Conservation (phyloP, 2,113 vertebrate species). For the Tylochromis polylepis region DNA sequence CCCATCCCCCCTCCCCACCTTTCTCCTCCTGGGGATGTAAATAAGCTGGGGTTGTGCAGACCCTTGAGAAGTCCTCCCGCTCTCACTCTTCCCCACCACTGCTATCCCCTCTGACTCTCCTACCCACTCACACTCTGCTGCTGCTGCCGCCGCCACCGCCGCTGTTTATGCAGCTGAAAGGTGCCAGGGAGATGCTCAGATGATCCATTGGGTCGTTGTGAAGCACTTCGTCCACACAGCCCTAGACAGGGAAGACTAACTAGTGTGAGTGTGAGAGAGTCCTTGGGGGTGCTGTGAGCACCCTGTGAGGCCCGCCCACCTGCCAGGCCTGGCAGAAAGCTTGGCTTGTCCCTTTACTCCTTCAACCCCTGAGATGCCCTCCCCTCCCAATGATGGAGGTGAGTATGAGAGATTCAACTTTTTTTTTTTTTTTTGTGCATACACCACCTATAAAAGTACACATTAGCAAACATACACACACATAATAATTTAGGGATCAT, state of each 20-base stretch:
- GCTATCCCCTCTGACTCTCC: not conserved
- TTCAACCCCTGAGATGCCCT: slow-evolving; percentile 84
- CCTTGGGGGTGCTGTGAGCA: slow-evolving; percentile 43
- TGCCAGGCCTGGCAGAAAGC: slow-evolving; percentile 58
- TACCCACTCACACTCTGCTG: slow-evolving; percentile 1
- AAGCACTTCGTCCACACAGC: slow-evolving; percentile 28
- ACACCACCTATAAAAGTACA: not conserved
- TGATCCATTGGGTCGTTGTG: slow-evolving; percentile 55
- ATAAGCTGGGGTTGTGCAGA: slow-evolving; percentile 42
- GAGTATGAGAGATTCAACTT: slow-evolving; percentile 42
- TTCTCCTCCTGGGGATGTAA: slow-evolving; percentile 46
- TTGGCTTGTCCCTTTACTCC: slow-evolving; percentile 46
- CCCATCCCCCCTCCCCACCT: slow-evolving; percentile 9
- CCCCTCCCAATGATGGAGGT: slow-evolving; percentile 92
- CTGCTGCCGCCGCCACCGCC: not conserved
- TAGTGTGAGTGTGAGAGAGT: slow-evolving; percentile 24
- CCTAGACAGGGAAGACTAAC: slow-evolving; percentile 51
- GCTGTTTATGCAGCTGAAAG: slow-evolving; percentile 43
- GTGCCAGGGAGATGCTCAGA: slow-evolving; percentile 50
- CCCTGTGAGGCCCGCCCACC: slow-evolving; percentile 49
- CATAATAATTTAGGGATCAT: slow-evolving; percentile 4
- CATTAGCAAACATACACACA: not conserved
- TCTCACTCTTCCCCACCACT: not conserved
- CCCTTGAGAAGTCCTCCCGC: slow-evolving; percentile 36
- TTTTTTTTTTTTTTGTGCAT: not conserved